Conservation (phyloP, 1,140 invertebrate species). For the Homalodisca vitripennis region DNA sequence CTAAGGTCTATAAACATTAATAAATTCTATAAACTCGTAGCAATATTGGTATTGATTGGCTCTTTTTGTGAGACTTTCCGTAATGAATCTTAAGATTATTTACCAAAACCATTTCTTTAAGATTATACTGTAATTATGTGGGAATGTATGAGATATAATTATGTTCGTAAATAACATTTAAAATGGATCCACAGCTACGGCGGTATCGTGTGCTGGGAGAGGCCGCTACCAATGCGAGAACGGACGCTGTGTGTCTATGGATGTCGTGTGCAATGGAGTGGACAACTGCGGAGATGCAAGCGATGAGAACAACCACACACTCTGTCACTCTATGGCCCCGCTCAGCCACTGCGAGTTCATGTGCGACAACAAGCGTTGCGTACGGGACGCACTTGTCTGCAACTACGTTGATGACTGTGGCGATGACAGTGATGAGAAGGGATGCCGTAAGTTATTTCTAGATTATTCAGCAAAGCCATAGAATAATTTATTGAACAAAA, state of each 20-base stretch:
- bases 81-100: no score
- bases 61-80: no score
- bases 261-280: constrained; percentile 78
- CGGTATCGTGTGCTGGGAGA: constrained; percentile 53
- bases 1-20: no score
- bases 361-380: constrained; percentile 90
- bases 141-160: no score
- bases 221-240: constrained; percentile 86
- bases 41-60: no score
- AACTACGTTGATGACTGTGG: constrained; percentile 79
- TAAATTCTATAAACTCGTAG: no score
- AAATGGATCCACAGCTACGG: not conserved
- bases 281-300: constrained; percentile 93
- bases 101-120: no score
- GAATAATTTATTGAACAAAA: no score
- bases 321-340: constrained; percentile 62
- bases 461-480: no score
- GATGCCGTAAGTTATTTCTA: constrained; percentile 79
- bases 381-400: constrained; percentile 77
- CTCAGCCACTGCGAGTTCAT: constrained; percentile 76
- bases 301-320: constrained; percentile 90
- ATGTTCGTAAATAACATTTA: no score
- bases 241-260: constrained; percentile 82
- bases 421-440: constrained; percentile 85
- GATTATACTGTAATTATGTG: no score